Base-by-base conservation (phyloP, 2,797 vertebrate species). In the Neosilurus mollespiculum region DNA sequence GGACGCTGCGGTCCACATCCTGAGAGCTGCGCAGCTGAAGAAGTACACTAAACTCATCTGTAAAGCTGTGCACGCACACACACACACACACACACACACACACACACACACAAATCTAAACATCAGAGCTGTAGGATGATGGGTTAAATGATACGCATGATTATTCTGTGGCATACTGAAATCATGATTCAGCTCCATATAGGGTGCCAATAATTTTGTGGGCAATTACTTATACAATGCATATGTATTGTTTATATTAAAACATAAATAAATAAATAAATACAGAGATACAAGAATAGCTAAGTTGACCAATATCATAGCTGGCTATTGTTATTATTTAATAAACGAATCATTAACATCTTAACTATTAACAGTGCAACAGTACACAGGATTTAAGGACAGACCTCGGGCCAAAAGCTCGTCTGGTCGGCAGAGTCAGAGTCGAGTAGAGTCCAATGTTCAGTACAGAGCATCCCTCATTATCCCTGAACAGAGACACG, bases 31-130 rank as follows among this genome's bases (percentile, higher is more conserved):
- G 91, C 73, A 96, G 83, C 89, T 93, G 94, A 88, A 95, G 81
- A 87, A 96, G 89, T 78, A 96, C 43, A 0, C 94, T 95, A 90
- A 96, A 93, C 88, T 95, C 94, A 0, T 95, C 95, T 8, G 91
- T 89, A 92, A 96, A 96, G 84, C 96, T 96, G 86, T 16, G 49
- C 51, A 49, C 43, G 70, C 26, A 22, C 0, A 84, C 59, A 59
- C 51, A 81, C 49, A 70, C 70, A 73, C 12, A 43, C 70, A 54
- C 71, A 56, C 18, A 70, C 67, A 71, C 22, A 51, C 67, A 70
- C 67, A 70, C 67, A 69, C 66, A 70, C 67, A 51, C 43, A 71
- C 22, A 51, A 20, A 69, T 11, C 12, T 34, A 51, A 9, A 54
- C 6, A 30, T 30, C 71, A 54, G 53, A 73, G 24, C 9, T 10